These are phyloP conservation scores for Glossophaga mutica DNA, from an alignment of 2,797 vertebrate genomes.

Conservation along the genomic window DNA sequence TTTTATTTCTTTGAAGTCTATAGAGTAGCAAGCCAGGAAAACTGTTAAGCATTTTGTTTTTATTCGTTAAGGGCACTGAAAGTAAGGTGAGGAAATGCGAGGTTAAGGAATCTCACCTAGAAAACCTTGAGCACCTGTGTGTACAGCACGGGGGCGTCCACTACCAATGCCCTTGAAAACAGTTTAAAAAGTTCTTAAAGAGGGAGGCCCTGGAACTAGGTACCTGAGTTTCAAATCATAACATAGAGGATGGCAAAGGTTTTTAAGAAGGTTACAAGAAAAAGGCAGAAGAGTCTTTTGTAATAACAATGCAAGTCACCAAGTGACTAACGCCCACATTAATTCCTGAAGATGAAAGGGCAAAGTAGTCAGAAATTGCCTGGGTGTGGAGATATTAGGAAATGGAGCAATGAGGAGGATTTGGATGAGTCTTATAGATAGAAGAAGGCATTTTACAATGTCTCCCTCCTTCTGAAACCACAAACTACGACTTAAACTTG, in stretches of 20 bases:
- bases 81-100: neutral
- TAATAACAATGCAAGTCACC: neutral
- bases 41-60: neutral
- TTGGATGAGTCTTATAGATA: neutral
- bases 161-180: neutral
- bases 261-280: neutral
- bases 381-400: neutral
- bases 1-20: neutral
- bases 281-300: neutral
- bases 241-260: neutral
- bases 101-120: neutral
- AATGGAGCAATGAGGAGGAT: neutral
- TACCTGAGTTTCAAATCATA: neutral
- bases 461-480: neutral
- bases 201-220: neutral
- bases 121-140: neutral
- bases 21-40: neutral
- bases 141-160: neutral
- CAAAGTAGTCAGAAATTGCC: neutral
- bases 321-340: neutral
- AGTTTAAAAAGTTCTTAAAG: neutral
- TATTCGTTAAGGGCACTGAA: neutral
- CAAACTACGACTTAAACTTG: conserved; percentile 13
- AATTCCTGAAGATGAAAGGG: neutral
- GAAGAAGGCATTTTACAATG: neutral